Conservation (phyloP, 2,797 vertebrate species). For the Macropus fuliginosus region DNA sequence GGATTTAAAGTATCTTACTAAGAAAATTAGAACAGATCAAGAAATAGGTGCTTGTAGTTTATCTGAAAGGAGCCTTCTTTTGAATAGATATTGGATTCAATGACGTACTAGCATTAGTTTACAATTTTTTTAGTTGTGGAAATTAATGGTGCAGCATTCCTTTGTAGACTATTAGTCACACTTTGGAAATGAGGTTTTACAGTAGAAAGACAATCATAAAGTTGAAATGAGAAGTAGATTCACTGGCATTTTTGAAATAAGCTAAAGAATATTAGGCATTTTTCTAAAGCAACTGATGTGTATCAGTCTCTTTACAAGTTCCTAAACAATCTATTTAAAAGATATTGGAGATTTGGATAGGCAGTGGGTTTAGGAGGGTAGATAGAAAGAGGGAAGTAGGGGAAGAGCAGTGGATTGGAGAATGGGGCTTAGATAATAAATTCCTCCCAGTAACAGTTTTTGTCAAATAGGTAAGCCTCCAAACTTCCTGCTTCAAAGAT, state of each 20-base stretch:
- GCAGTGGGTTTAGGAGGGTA: not conserved
- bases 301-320: not conserved
- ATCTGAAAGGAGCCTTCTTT: not conserved
- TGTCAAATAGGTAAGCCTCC: slow-evolving; percentile 22
- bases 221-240: slow-evolving; percentile 39
- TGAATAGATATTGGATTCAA: not conserved
- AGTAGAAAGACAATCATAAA: slow-evolving; percentile 13
- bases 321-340: not conserved
- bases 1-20: slow-evolving; percentile 18
- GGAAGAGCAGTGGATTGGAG: not conserved
- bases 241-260: not conserved
- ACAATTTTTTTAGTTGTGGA: slow-evolving; percentile 8
- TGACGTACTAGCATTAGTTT: not conserved
- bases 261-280: not conserved
- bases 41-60: not conserved
- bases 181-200: not conserved
- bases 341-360: not conserved
- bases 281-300: not conserved
- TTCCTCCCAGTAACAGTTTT: slow-evolving; percentile 26
- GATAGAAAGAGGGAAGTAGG: not conserved
- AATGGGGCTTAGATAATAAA: not conserved
- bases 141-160: slow-evolving; percentile 16
- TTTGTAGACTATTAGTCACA: not conserved
- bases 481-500: slow-evolving; percentile 26
- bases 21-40: not conserved